phyloP scores from a whole-genome alignment of 2,888 invertebrate species.

The Liodrosophila aerea region DNA sequence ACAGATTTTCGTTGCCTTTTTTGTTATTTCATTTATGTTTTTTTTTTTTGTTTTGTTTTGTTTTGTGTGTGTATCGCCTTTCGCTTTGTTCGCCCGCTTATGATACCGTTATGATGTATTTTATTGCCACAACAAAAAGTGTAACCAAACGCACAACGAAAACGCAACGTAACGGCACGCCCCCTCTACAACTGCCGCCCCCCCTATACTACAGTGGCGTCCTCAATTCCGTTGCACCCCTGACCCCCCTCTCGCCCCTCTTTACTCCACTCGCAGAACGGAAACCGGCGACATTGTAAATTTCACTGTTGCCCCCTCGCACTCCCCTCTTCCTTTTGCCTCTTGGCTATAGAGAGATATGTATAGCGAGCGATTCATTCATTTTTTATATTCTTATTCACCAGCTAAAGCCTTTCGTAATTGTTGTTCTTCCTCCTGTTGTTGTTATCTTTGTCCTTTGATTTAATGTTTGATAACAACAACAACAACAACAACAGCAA shows the following conservation, averaged over 20 bases:
- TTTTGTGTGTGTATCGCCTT: slow-evolving; percentile 62
- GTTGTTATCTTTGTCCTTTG: slow-evolving; percentile 64
- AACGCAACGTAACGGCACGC: slow-evolving; percentile 48
- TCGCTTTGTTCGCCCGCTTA: slow-evolving; percentile 78
- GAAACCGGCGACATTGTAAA: slow-evolving; percentile 79
- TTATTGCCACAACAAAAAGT: slow-evolving; percentile 77
- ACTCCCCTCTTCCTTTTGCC: slow-evolving; percentile 3
- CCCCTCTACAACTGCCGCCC: too few species aligned
- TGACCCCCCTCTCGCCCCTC: not conserved
- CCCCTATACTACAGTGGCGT: slow-evolving; percentile 18
- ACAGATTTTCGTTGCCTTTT: slow-evolving; percentile 75
- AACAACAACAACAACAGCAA: slow-evolving; percentile 51
- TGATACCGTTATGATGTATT: slow-evolving; percentile 79
- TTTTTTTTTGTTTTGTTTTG: slow-evolving; percentile 18
- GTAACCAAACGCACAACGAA: slow-evolving; percentile 49
- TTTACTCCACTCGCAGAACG: slow-evolving; percentile 33
- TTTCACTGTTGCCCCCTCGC: slow-evolving; percentile 52
- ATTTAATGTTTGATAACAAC: slow-evolving; percentile 78
- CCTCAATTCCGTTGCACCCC: not conserved
- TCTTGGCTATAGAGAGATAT: slow-evolving; percentile 3
- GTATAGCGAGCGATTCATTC: slow-evolving; percentile 54
- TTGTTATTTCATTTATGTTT: slow-evolving; percentile 39
- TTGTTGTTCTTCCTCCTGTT: slow-evolving; percentile 66
- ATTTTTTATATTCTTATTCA: slow-evolving; percentile 19
- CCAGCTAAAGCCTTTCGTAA: slow-evolving; percentile 65